Conservation (phyloP, 1,140 invertebrate species). For the Drosophila pallidifrons region DNA sequence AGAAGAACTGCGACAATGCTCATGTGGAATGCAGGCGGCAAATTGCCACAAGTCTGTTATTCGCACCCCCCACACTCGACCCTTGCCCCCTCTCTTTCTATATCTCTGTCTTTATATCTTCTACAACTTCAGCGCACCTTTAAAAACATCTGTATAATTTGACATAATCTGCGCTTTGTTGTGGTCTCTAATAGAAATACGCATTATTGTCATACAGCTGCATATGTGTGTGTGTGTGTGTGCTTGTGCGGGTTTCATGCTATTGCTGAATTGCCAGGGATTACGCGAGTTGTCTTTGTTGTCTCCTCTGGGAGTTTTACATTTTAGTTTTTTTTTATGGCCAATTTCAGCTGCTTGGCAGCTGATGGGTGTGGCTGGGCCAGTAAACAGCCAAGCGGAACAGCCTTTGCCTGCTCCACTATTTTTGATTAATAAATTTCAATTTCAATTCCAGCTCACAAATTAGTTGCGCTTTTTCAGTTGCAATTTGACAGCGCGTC, state of each 20-base stretch:
- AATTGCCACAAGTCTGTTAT: constrained; percentile 23
- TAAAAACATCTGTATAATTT: constrained; percentile 77
- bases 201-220: constrained; percentile 36
- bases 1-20: constrained; percentile 7
- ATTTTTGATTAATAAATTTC: constrained; percentile 8
- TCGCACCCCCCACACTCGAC: constrained; percentile 8
- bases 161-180: constrained; percentile 79
- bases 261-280: constrained; percentile 26
- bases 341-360: constrained; percentile 34
- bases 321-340: constrained; percentile 19
- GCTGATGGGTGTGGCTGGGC: constrained; percentile 14
- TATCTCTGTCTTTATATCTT: background rate
- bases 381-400: background rate
- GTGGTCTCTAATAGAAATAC: constrained; percentile 56
- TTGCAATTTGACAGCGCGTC: constrained; percentile 32
- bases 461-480: constrained; percentile 44
- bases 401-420: constrained; percentile 4
- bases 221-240: constrained; percentile 26
- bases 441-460: constrained; percentile 2
- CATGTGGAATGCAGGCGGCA: constrained; percentile 4
- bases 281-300: constrained; percentile 14
- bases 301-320: constrained; percentile 2
- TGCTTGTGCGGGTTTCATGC: constrained; percentile 41
- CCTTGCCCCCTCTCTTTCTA: background rate
- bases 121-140: constrained; percentile 40